phyloP scores from a whole-genome alignment of 2,113 vertebrate genomes.

The Emydocephalus ijimae region DNA sequence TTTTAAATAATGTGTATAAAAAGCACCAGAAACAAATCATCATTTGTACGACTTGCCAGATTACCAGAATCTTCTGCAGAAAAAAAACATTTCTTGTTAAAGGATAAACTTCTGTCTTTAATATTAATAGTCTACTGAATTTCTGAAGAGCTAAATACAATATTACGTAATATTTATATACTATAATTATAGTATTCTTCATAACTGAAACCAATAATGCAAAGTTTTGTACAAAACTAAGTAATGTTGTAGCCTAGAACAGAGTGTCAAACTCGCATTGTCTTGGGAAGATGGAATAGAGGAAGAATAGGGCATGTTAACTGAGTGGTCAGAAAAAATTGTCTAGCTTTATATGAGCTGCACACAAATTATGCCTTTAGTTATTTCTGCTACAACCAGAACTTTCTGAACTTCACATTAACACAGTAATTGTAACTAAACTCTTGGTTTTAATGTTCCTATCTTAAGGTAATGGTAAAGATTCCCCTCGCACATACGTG shows the following conservation, averaged over 20 bases:
- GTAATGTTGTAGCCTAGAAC: not conserved
- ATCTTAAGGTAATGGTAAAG: not conserved
- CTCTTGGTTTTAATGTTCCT: not conserved
- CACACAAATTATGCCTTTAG: not conserved
- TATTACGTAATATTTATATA: slow-evolving; percentile 43
- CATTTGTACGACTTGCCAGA: not conserved
- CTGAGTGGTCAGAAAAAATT: not conserved
- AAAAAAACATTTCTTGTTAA: slow-evolving; percentile 26
- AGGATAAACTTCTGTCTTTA: slow-evolving; percentile 9
- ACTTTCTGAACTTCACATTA: not conserved
- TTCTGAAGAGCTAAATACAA: slow-evolving; percentile 58
- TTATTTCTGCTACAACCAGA: not conserved
- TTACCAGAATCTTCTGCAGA: not conserved
- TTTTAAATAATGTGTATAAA: not conserved
- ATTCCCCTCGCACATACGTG: too few relatives aligned
- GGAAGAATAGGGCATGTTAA: not conserved
- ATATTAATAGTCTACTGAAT: slow-evolving; percentile 58
- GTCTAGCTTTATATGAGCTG: not conserved
- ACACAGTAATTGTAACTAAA: not conserved
- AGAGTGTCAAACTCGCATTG: too few relatives aligned
- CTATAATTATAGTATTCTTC: slow-evolving; percentile 14
- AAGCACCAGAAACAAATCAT: not conserved
- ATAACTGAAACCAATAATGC: slow-evolving; percentile 33
- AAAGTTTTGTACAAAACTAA: not conserved
- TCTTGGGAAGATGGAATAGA: not conserved